These are phyloP conservation scores for Pseudomyrmex flavicornis DNA, from an alignment of 1,140 invertebrate genomes.

Conservation along the genomic window DNA sequence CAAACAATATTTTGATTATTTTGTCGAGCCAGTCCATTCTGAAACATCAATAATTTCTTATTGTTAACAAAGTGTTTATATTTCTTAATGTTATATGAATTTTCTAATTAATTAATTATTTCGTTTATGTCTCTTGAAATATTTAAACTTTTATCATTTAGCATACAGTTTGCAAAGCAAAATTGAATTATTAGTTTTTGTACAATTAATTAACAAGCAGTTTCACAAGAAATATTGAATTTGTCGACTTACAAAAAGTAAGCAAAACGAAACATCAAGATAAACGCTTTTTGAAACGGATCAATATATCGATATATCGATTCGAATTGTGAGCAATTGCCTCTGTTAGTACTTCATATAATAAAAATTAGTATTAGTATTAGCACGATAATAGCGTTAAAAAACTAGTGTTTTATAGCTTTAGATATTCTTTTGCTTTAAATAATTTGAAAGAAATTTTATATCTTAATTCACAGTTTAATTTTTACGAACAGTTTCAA, in stretches of 20 bases:
- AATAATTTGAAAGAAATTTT: too few species aligned
- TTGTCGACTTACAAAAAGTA: background rate
- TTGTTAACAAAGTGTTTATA: too few species aligned
- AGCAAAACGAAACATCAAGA: background rate
- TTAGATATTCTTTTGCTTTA: too few species aligned
- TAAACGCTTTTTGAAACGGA: background rate
- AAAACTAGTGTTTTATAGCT: too few species aligned
- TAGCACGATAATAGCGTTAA: too few species aligned
- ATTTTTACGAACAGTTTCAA: too few species aligned
- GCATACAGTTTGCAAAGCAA: background rate
- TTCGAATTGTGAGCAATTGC: background rate
- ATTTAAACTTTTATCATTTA: background rate
- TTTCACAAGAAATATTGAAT: constrained; percentile 39
- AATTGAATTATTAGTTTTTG: background rate
- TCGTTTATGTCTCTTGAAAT: too few species aligned
- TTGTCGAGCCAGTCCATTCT: background rate
- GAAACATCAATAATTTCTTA: too few species aligned
- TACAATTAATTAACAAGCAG: background rate
- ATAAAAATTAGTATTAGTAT: background rate
- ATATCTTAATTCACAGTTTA: too few species aligned
- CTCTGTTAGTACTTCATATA: background rate
- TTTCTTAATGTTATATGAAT: too few species aligned
- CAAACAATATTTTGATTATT: constrained; percentile 55
- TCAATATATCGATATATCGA: background rate
- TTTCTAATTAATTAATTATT: too few species aligned